Conservation (phyloP, 2,113 vertebrate genomes). For the Cariama cristata region DNA sequence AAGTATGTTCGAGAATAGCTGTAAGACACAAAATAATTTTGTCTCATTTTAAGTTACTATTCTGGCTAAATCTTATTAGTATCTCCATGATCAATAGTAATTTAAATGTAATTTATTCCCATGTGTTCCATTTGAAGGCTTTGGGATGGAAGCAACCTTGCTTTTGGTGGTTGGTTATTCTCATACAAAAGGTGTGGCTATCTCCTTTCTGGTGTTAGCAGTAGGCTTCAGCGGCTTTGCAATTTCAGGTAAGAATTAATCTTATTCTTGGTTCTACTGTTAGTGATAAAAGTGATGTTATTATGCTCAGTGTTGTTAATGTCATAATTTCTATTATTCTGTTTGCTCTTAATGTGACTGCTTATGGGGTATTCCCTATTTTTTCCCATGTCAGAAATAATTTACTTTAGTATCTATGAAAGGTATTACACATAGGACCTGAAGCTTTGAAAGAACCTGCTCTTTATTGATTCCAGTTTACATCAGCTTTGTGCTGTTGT, state of each 20-base stretch:
- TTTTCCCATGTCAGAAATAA: background rate
- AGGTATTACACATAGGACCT: background rate
- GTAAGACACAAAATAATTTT: background rate
- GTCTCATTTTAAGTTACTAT: background rate
- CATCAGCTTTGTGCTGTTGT: background rate
- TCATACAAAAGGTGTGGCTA: slow-evolving; percentile 92
- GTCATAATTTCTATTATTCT: background rate
- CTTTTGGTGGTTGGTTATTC: slow-evolving; percentile 96
- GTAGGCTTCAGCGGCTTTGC: slow-evolving; percentile 99
- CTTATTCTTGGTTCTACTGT: background rate
- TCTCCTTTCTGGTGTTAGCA: slow-evolving; percentile 94
- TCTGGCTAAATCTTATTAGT: background rate
- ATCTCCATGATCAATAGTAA: background rate
- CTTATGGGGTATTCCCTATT: background rate
- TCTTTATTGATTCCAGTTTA: background rate
- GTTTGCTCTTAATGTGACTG: background rate
- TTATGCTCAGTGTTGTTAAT: background rate
- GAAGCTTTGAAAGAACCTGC: background rate
- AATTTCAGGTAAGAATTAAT: slow-evolving; percentile 89
- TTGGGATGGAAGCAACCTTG: slow-evolving; percentile 97
- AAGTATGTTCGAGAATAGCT: background rate
- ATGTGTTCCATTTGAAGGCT: slow-evolving; percentile 79
- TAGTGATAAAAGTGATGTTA: background rate
- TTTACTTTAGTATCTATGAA: background rate
- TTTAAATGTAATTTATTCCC: background rate